These are phyloP conservation scores for Sebastes diaconus DNA, from an alignment of 2,797 vertebrate genomes.

Conservation along the genomic window DNA sequence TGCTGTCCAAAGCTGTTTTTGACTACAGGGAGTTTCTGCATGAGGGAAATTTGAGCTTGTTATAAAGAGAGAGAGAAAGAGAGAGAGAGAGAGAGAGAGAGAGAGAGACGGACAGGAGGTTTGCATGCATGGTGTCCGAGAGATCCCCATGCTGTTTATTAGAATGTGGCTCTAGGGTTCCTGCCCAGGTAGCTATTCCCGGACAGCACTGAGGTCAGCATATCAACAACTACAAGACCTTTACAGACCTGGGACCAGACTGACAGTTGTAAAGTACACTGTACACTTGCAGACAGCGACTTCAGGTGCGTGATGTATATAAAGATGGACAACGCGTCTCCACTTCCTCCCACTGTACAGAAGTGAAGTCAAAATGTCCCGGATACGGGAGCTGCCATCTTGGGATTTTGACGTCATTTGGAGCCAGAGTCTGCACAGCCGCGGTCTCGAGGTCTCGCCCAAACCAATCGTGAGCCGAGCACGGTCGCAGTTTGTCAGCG, in stretches of 20 bases:
- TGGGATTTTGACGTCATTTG: too few species aligned
- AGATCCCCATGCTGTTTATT: slow-evolving; percentile 63
- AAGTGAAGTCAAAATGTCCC: too few species aligned
- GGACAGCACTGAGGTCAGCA: slow-evolving; percentile 65
- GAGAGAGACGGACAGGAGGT: slow-evolving; percentile 33
- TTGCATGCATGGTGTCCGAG: slow-evolving; percentile 34
- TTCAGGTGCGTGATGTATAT: not conserved
- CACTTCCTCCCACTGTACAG: too few species aligned
- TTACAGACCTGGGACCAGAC: slow-evolving; percentile 10
- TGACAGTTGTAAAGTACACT: not conserved
- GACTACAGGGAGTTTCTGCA: slow-evolving; percentile 63
- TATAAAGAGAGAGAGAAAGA: slow-evolving; percentile 53
- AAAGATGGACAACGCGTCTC: too few species aligned
- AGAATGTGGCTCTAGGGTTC: slow-evolving; percentile 65
- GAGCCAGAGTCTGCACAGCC: too few species aligned
- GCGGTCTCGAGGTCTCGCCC: too few species aligned
- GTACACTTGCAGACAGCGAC: not conserved
- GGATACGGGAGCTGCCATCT: too few species aligned
- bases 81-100: slow-evolving; percentile 18
- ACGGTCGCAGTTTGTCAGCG: rapidly evolving
- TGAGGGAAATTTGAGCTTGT: slow-evolving; percentile 71
- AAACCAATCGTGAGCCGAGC: too few species aligned
- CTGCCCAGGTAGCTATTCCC: slow-evolving; percentile 51
- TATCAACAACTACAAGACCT: slow-evolving; percentile 28
- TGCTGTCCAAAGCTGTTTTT: slow-evolving; percentile 73